Evolutionary conservation across 2,797 vertebrate species (phyloP), one percentile per base, ranked within the genome.

Genomic region (Acrocephalus scirpaceus): DNA sequence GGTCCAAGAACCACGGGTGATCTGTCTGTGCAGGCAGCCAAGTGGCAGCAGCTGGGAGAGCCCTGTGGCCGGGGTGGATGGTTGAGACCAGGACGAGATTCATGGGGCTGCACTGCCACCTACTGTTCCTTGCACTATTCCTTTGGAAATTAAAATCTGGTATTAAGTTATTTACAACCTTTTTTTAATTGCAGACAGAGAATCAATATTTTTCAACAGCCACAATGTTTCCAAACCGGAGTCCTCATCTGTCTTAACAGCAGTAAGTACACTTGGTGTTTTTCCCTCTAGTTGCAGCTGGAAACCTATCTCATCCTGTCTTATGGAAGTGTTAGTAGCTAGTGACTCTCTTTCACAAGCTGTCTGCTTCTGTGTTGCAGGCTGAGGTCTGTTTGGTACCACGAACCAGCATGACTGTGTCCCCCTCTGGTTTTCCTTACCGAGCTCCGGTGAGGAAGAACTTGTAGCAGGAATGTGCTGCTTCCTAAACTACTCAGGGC

Each of bases 201-300:
- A 99, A 98, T 98, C 99, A 64, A 99, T 99, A 98, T 99, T 99
- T 98, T 99, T 99, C 98, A 99, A 99, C 98, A 99, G 99, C 97
- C 99, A 99, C 98, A 99, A 99, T 23, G 99, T 99, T 92, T 99
- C 99, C 75, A 99, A 99, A 96, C 99, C 99, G 0, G 99, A 99
- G 97, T 99, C 99, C 0, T 99, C 99, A 26, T 99, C 99, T 7
- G 98, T 99, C 92, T 97, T 99, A 97, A 99, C 99, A 54, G 99
- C 98, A 86, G 99, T 99, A 98, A 88, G 99, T 98, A 86, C n/a
- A 42, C 8, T 66, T 58, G 34, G 6, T 88, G 30, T 82, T 73
- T 67, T 85, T 74, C 18, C 10, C 21, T 90, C 50, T 90, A 61
- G 17, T 7, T 7, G 1, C 0, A 3, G 67, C 64, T 92, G 74